Percentiles rank a stretch among this genome's conserved stretches.
Evolutionary conservation across 2,113 vertebrate species (phyloP).

Genomic region (Aythya baeri): DNA sequence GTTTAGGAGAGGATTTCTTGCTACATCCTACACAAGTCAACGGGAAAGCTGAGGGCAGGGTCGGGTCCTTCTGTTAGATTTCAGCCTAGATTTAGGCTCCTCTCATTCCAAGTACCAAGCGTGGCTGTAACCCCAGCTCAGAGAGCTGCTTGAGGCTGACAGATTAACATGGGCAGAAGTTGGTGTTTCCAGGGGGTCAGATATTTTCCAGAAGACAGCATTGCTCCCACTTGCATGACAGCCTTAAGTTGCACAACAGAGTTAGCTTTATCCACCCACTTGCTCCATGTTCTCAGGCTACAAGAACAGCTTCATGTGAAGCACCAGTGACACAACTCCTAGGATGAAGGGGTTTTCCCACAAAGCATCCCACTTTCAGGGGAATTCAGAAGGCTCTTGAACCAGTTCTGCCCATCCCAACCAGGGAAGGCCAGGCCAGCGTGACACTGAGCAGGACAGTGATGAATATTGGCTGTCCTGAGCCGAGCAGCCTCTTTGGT

Average conservation of each 20-base stretch:
- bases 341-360: background rate
- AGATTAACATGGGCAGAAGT: background rate
- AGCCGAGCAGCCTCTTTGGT: background rate
- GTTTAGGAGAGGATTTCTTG: background rate
- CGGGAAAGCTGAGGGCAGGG: background rate
- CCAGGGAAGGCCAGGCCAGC: background rate
- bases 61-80: background rate
- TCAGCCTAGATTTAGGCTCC: background rate
- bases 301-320: background rate
- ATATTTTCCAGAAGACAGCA: background rate
- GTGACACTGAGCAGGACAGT: background rate
- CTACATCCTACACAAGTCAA: background rate
- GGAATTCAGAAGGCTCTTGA: background rate
- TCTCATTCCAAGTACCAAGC: background rate
- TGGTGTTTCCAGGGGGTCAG: background rate
- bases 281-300: background rate
- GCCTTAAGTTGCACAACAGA: background rate
- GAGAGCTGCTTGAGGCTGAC: background rate
- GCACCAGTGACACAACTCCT: background rate
- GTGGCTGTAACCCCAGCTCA: background rate
- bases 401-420: background rate
- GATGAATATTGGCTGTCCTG: background rate
- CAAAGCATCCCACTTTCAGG: background rate
- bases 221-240: background rate
- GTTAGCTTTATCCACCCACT: background rate